Evolutionary conservation across 1,140 invertebrate species (phyloP).

Genomic region (Apolygus lucorum): DNA sequence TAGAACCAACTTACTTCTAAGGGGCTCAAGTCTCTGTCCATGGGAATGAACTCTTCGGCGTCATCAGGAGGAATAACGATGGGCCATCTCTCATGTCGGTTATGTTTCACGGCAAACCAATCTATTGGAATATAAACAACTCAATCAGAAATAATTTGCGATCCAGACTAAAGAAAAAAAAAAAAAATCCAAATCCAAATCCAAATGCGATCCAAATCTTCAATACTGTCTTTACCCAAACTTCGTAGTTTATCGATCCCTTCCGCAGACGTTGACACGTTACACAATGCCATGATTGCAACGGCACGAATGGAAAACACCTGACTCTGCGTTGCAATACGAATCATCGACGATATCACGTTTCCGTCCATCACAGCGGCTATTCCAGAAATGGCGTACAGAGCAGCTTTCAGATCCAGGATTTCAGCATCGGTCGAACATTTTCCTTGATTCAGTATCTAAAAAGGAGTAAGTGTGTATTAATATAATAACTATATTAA

Average conservation of each 20-base stretch:
- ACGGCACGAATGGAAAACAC: conserved; percentile 83
- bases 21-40: background rate
- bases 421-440: conserved; percentile 55
- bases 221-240: conserved; percentile 45
- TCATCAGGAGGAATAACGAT: conserved; percentile 39
- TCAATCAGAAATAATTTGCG: background rate
- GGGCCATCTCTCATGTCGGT: conserved; percentile 74
- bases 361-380: conserved; percentile 19
- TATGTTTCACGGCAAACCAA: conserved; percentile 75
- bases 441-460: conserved; percentile 18
- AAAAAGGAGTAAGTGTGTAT: too few species aligned
- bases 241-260: conserved; percentile 67
- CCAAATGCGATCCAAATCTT: background rate
- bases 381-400: conserved; percentile 62
- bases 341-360: conserved; percentile 43
- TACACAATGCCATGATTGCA: conserved; percentile 75
- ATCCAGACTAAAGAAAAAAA: background rate
- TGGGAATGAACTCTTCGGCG: background rate
- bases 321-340: conserved; percentile 63
- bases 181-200: background rate
- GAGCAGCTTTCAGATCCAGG: conserved; percentile 69
- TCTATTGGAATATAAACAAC: conserved; percentile 42
- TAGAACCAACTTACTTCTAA: conserved; percentile 2
- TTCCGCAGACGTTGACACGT: conserved; percentile 69
- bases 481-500: too few species aligned